A percentile compares a stretch with the other conserved stretches of the same genome.
Conservation (phyloP, 2,113 vertebrate genomes). For the Smithornis capensis region DNA sequence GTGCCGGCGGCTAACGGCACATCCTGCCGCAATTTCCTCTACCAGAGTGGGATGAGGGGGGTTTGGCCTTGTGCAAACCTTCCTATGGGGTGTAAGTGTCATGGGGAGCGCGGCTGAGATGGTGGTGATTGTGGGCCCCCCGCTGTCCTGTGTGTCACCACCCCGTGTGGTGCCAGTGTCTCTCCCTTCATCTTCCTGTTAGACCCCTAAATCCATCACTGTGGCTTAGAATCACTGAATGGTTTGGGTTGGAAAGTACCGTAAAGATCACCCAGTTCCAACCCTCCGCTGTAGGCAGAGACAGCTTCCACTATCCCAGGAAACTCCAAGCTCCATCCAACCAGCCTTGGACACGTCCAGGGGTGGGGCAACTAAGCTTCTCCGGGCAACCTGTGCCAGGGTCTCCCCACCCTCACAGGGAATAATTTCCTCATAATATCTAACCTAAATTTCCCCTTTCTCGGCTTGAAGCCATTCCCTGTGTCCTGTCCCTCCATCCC, state of each 20-base stretch:
- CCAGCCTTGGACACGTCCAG: not conserved
- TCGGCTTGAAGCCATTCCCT: not conserved
- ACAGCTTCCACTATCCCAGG: not conserved
- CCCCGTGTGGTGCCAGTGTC: rapidly evolving
- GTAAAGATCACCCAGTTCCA: rapidly evolving
- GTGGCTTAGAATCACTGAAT: not conserved
- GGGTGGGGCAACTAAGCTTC: not conserved
- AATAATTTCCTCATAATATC: not conserved
- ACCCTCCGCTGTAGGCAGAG: not conserved
- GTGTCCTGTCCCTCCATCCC: not conserved
- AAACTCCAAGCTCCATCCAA: rapidly evolving
- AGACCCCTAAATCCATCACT: rapidly evolving
- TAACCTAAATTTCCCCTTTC: not conserved
- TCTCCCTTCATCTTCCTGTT: not conserved
- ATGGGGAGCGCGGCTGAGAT: rapidly evolving
- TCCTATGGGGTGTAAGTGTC: rapidly evolving
- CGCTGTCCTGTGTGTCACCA: rapidly evolving
- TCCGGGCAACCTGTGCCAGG: not conserved
- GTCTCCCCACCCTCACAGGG: not conserved
- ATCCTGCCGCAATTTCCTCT: not conserved
- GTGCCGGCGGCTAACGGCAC: rapidly evolving
- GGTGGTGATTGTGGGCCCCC: not conserved
- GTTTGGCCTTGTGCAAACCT: not conserved
- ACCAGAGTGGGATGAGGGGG: rapidly evolving
- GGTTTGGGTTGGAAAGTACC: not conserved